Percentiles rank a stretch among this genome's conserved stretches.
These are phyloP conservation scores for Neomicropteryx cornuta DNA, from an alignment of 1,140 invertebrate species.

Conservation along the genomic window DNA sequence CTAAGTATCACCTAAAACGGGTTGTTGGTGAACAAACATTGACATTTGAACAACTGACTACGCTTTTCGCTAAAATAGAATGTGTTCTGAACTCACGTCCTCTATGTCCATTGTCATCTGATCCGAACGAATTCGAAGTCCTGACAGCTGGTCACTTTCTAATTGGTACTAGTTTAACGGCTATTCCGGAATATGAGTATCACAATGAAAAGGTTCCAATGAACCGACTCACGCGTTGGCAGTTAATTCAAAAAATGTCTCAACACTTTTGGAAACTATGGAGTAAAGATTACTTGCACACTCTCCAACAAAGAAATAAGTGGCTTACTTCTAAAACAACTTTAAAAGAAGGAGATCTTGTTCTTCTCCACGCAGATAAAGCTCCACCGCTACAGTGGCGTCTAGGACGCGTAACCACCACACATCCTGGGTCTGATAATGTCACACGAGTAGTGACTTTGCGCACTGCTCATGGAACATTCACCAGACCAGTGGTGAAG, in stretches of 20 bases:
- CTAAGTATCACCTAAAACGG: slow-evolving; percentile 17
- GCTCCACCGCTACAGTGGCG: slow-evolving; percentile 13
- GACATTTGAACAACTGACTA: slow-evolving; percentile 18
- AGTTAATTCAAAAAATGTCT: background rate
- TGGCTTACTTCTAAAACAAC: background rate
- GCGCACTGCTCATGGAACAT: slow-evolving; percentile 1
- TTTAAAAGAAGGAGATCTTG: background rate
- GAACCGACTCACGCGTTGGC: background rate
- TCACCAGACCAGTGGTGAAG: slow-evolving; percentile 6
- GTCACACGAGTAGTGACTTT: slow-evolving; percentile 13
- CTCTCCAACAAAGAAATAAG: background rate
- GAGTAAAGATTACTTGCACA: background rate
- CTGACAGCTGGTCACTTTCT: slow-evolving; percentile 24
- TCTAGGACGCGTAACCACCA: slow-evolving; percentile 12
- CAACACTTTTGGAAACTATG: background rate
- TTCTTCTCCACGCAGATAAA: slow-evolving; percentile 1
- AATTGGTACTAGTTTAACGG: slow-evolving; percentile 18
- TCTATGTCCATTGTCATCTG: slow-evolving; percentile 8
- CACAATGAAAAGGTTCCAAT: background rate
- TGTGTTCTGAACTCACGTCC: slow-evolving; percentile 18
- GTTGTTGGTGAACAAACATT: slow-evolving; percentile 10
- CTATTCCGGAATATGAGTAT: slow-evolving; percentile 9
- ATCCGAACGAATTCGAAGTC: slow-evolving; percentile 14
- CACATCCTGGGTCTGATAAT: slow-evolving; percentile 12
- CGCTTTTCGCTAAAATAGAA: slow-evolving; percentile 15